Evolutionary conservation across 1,140 invertebrate species (phyloP).

Genomic region (Trachymyrmex cornetzi): DNA sequence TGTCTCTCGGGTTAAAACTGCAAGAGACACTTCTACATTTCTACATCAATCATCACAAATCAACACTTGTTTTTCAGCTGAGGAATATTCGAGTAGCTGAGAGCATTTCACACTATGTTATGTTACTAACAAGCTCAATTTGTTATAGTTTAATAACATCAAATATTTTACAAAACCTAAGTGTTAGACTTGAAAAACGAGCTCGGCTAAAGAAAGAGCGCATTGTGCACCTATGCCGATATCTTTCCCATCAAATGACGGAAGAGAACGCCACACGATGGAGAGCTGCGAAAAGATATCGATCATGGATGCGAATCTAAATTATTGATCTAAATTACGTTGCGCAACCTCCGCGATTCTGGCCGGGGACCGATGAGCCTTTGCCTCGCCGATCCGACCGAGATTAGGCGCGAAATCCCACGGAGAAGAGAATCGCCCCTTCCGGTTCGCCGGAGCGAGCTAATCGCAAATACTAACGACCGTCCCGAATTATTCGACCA

Average conservation of each 20-base stretch:
- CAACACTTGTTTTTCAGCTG: not conserved
- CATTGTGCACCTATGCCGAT: constrained; percentile 2
- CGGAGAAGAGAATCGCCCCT: constrained; percentile 39
- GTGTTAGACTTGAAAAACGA: no score
- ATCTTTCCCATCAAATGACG: constrained; percentile 57
- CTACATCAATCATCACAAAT: not conserved
- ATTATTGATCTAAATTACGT: constrained; percentile 74
- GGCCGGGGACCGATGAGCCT: constrained; percentile 1
- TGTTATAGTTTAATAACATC: no score
- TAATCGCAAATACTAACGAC: constrained; percentile 51
- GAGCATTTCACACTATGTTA: no score
- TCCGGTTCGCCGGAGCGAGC: constrained; percentile 38
- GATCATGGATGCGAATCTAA: constrained; percentile 63
- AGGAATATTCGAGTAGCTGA: not conserved
- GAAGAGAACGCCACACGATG: constrained; percentile 43
- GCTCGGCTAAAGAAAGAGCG: not conserved
- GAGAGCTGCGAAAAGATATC: constrained; percentile 46
- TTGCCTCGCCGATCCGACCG: constrained; percentile 38
- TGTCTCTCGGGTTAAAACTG: not conserved
- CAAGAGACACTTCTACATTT: not conserved
- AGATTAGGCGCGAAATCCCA: constrained; percentile 67
- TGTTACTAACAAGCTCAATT: no score
- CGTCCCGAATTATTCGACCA: constrained; percentile 45
- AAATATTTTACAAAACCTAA: no score
- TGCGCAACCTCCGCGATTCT: constrained; percentile 51